Percentiles rank a stretch among this genome's conserved stretches.
phyloP scores from a whole-genome alignment of 2,888 invertebrate genomes.

The Conomelus anceps region DNA sequence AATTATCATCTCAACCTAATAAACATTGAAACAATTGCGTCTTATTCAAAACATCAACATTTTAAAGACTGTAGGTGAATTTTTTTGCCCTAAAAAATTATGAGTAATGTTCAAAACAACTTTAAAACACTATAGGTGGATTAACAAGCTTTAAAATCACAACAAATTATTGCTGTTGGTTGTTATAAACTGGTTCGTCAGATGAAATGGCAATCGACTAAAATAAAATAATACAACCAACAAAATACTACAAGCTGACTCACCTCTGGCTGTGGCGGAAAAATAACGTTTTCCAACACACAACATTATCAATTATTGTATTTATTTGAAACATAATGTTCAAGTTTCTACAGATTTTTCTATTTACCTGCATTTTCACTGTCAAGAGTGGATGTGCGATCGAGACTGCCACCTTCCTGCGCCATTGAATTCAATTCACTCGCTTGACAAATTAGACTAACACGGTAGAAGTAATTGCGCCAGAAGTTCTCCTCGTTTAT shows the following conservation, averaged over 20 bases:
- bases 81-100: no score
- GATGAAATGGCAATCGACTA: not conserved
- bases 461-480: slow-evolving; percentile 99
- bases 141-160: not conserved
- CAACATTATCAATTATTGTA: not conserved
- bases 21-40: no score
- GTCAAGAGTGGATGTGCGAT: slow-evolving; percentile 23
- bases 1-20: no score
- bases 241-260: not conserved
- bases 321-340: not conserved
- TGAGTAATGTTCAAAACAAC: not conserved
- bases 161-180: not conserved
- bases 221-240: not conserved
- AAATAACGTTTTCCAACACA: not conserved
- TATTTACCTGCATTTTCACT: slow-evolving; percentile 17
- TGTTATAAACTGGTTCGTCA: not conserved
- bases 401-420: slow-evolving; percentile 37
- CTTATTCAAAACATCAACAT: no score
- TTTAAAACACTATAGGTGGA: not conserved
- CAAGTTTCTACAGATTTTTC: not conserved
- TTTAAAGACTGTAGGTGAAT: no score
- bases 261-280: not conserved
- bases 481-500: slow-evolving; percentile 98
- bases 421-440: slow-evolving; percentile 71
- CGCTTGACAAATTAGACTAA: slow-evolving; percentile 96